Evolutionary conservation across 2,113 vertebrate genomes (phyloP), one percentile per base, ranked within the genome.

Genomic region (Natator depressus): DNA sequence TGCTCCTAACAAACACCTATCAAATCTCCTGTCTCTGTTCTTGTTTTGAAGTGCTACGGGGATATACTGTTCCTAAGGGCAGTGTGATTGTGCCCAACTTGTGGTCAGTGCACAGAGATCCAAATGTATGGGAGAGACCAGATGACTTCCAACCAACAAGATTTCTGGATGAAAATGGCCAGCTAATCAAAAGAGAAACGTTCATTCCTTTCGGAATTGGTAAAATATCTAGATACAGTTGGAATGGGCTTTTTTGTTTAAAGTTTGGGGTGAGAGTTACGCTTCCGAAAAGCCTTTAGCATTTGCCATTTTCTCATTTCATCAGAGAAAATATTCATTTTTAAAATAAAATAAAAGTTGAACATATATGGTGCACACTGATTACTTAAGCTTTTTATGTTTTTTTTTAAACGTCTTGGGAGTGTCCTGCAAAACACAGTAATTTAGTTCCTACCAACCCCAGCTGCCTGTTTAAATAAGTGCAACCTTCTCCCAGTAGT

Each of bases 181-280:
- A 98, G 47, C 90, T 99, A 62, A 87, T 98, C 80, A 99, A 99
- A 97, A 99, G 98, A 95, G 99, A 99, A 86, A 96, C 96, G 24
- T 99, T 99, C 89, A 99, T 99, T 96, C 99, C 99, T 83, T 99
- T 99, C 95, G 99, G 99, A 89, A 99, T 99, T 92, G 99, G 99
- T 99, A 98, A 96, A 96, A 93, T 88, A 84, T n/a, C 47, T 47
- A 82, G 14, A 2, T 38, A 5, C 16, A 49, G 53, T 85, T 20
- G 17, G 38, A 25, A 59, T 57, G 9, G 84, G 75, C 2, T 35
- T 75, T 24, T 10, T 55, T 4, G 29, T 62, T 91, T 96, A 35
- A 47, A 49, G 38, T 0, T 0, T 16, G 72, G 75, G 16, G 8
- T 49, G 25, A 47, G 82, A 65, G 31, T 35, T 55, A 27, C 5